Base-by-base conservation (phyloP, 2,113 vertebrate species). In the Thunnus maccoyii region DNA sequence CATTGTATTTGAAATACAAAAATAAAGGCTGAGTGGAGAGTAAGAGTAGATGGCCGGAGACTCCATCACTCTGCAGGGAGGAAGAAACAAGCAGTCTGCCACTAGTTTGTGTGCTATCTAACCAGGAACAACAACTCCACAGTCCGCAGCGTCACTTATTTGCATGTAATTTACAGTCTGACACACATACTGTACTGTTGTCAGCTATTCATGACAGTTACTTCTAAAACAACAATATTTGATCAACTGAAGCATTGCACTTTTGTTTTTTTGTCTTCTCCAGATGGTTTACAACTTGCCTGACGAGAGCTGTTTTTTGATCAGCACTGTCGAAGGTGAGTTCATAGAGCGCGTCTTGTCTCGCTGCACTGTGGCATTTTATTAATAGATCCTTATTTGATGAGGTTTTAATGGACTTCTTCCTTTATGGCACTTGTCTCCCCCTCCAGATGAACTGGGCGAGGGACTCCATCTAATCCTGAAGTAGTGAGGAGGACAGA, bases 251-350 rank as follows among this genome's bases (percentile, higher is more conserved):
- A 52, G 3, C 6, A 7, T 25, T 69, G 78, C 22, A 77, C 17
- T 1, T 22, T 14, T 0, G 22, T 5, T 50, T 44, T 22, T n/a
- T 62, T 27, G 16, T 69, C 18, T 76, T 54, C 88, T 84, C 18
- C 81, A 99, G 98, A 97, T 99, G 98, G 97, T 99, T 96, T 98
- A 97, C 85, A 99, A 99, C 92, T 95, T 99, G 90, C 95, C 96
- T 75, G 98, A 99, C 84, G 98, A 99, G 94, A 99, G 96, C 92
- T 98, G 97, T 90, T 99, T 99, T 95, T 92, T 97, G 91, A 96
- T 99, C 93, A 96, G 96, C 93, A 96, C 96, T 80, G 94, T 99
- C 91, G 97, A 98, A 97, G 98, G 98, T 99, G 93, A 8, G 61
- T 73, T 52, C 22, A 58, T 5, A 89, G 88, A 90, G 93, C 95